Evolutionary conservation across 2,113 vertebrate genomes (phyloP).

Genomic region (Nipponia nippon): DNA sequence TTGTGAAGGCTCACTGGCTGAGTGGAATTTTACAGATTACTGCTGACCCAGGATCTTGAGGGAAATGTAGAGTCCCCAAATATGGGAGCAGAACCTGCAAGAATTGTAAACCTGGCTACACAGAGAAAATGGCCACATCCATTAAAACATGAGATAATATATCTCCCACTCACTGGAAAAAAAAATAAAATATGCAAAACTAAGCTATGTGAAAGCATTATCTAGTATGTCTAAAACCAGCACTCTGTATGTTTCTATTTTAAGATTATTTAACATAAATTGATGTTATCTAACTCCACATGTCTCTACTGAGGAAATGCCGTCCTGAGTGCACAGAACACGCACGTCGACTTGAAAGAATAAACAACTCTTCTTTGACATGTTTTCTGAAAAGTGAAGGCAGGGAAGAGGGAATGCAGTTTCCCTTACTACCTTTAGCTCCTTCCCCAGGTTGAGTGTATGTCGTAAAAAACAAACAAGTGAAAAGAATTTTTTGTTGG

Average conservation of each 20-base stretch:
- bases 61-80: not conserved
- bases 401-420: not conserved
- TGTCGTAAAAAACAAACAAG: not conserved
- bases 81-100: not conserved
- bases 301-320: not conserved
- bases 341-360: not conserved
- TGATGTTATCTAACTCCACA: not conserved
- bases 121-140: not conserved
- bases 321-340: not conserved
- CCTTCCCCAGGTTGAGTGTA: not conserved
- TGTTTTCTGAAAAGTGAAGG: not conserved
- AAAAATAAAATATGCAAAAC: not conserved
- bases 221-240: not conserved
- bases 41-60: not conserved
- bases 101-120: not conserved
- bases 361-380: not conserved
- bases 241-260: constrained; percentile 22
- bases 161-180: not conserved
- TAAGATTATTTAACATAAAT: constrained; percentile 20
- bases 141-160: not conserved
- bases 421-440: not conserved
- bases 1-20: not conserved
- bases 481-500: not conserved
- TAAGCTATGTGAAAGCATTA: not conserved
- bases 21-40: not conserved